Evolutionary conservation across 2,113 vertebrate genomes (phyloP).

Genomic region (Anser cygnoides): DNA sequence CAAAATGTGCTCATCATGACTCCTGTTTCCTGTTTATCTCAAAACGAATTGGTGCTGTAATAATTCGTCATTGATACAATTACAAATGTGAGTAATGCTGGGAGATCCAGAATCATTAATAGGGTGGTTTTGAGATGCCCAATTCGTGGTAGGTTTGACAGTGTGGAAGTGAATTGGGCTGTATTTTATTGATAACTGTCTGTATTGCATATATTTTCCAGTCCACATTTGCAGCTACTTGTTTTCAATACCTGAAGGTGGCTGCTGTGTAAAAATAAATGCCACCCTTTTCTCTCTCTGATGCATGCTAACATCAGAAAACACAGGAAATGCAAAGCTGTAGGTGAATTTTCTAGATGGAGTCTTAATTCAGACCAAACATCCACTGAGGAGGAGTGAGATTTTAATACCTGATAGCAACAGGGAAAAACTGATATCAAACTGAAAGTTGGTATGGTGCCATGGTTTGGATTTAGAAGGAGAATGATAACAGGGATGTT

Average conservation of each 20-base stretch:
- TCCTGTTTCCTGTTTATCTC: not conserved
- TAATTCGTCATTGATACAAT: not conserved
- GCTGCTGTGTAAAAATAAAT: not conserved
- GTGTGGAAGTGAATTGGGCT: not conserved
- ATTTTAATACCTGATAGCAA: not conserved
- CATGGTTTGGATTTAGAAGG: too few species aligned
- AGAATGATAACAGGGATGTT: too few species aligned
- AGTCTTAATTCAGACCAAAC: not conserved
- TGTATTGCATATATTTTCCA: not conserved
- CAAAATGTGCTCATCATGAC: not conserved
- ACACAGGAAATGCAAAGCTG: not conserved
- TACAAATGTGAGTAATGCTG: not conserved
- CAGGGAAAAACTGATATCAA: not conserved
- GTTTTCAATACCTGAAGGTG: not conserved
- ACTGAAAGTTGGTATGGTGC: not conserved
- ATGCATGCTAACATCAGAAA: not conserved
- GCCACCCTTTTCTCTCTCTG: not conserved
- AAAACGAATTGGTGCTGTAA: not conserved
- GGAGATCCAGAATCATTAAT: not conserved
- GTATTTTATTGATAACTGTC: not conserved
- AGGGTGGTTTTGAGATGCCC: not conserved
- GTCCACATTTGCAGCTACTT: not conserved
- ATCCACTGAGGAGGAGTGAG: not conserved
- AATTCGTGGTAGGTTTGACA: not conserved
- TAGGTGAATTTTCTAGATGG: not conserved